phyloP scores from a whole-genome alignment of 1,140 invertebrate species.

The Apolygus lucorum region DNA sequence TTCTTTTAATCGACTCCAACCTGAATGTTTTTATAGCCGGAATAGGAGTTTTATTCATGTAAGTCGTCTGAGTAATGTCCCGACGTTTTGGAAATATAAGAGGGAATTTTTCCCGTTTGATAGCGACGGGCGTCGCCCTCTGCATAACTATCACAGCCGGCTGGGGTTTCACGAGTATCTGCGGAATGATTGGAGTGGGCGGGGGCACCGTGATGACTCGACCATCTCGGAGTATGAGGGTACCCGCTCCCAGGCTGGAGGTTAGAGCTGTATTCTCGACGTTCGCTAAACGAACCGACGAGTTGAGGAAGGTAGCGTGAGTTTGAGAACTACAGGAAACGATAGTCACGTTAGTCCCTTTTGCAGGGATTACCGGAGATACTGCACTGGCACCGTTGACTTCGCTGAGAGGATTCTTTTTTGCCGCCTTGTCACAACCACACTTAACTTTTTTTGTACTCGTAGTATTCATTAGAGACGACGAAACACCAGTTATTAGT shows the following conservation, averaged over 20 bases:
- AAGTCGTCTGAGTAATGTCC: slow-evolving; percentile 50
- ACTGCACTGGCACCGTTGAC: neutral
- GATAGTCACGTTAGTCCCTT: neutral
- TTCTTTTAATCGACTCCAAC: slow-evolving; percentile 34
- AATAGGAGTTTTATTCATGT: slow-evolving; percentile 62
- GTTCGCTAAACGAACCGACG: neutral
- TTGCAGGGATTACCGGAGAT: no score
- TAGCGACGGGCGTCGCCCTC: neutral
- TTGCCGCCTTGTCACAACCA: slow-evolving; percentile 9
- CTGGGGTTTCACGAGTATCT: slow-evolving; percentile 25
- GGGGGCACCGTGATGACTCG: slow-evolving; percentile 28
- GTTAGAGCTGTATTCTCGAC: slow-evolving; percentile 25
- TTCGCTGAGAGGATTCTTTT: slow-evolving; percentile 22
- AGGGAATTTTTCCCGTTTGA: slow-evolving; percentile 17
- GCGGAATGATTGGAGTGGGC: slow-evolving; percentile 18
- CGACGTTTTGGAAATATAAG: slow-evolving; percentile 30
- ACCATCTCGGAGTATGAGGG: slow-evolving; percentile 29
- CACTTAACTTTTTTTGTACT: slow-evolving; percentile 22
- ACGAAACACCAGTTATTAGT: no score
- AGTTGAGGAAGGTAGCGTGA: neutral
- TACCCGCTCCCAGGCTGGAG: slow-evolving; percentile 26
- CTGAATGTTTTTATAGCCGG: slow-evolving; percentile 48
- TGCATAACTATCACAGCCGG: slow-evolving; percentile 27
- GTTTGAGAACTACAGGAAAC: neutral
- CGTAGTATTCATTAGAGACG: no score